phyloP scores from a whole-genome alignment of 2,888 invertebrate genomes.

The Steinernema hermaphroditum region DNA sequence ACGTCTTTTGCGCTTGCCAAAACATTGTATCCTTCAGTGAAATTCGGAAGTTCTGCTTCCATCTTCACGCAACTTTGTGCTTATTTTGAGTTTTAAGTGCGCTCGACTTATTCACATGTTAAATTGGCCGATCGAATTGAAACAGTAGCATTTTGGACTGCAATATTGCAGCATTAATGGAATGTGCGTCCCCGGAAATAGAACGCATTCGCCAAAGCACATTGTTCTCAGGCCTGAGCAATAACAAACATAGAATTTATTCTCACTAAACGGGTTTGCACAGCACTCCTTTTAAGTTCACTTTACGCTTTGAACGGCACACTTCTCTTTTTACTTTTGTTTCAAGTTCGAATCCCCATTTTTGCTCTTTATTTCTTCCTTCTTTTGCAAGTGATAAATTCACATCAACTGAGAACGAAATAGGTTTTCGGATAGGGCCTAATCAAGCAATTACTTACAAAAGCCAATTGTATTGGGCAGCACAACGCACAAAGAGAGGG shows the following conservation, averaged over 20 bases:
- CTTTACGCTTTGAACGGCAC: too few relatives aligned
- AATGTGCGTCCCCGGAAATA: constrained; percentile 11
- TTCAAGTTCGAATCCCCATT: too few relatives aligned
- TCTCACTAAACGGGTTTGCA: background rate
- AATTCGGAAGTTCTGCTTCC: too few relatives aligned
- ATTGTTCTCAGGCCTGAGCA: background rate
- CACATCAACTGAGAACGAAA: too few relatives aligned
- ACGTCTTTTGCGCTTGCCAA: too few relatives aligned
- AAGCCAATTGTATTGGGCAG: constrained; percentile 28
- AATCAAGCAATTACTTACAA: constrained; percentile 31
- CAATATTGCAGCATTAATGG: constrained; percentile 15
- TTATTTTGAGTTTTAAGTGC: too few relatives aligned
- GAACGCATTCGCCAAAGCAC: background rate
- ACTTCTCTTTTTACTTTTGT: too few relatives aligned
- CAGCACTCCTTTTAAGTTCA: background rate
- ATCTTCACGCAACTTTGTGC: too few relatives aligned
- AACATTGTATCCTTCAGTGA: too few relatives aligned
- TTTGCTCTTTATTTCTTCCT: too few relatives aligned
- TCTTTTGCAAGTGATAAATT: too few relatives aligned
- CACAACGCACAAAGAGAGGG: constrained; percentile 23
- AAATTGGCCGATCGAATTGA: background rate
- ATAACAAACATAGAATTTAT: background rate
- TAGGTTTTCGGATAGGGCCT: background rate
- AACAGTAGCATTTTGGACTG: constrained; percentile 15
- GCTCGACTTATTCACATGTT: too few relatives aligned